Conservation (phyloP, 2,888 invertebrate genomes). For the Lithophane socia region DNA sequence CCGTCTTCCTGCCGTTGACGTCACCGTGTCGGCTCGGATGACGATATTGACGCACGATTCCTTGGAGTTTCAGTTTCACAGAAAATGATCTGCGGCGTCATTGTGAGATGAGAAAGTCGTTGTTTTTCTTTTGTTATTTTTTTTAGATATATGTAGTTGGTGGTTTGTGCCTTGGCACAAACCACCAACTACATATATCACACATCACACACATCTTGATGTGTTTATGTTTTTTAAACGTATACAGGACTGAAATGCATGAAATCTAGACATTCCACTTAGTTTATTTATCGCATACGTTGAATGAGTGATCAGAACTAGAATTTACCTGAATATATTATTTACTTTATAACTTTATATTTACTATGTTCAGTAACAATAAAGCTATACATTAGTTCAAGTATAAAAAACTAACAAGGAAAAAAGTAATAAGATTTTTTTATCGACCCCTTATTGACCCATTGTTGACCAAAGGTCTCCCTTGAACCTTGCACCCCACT, state of each 20-base stretch:
- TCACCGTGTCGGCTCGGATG: constrained; percentile 67
- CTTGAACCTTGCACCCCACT: constrained; percentile 27
- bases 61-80: constrained; percentile 55
- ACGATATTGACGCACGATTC: constrained; percentile 76
- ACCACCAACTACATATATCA: not conserved
- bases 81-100: constrained; percentile 60
- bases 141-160: not conserved
- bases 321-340: not conserved
- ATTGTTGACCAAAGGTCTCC: constrained; percentile 18
- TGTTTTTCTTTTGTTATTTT: constrained; percentile 26
- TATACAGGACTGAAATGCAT: not conserved
- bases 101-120: constrained; percentile 37
- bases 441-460: constrained; percentile 18
- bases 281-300: not conserved
- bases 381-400: not conserved
- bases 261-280: not conserved
- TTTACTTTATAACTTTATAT: not conserved
- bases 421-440: constrained; percentile 5
- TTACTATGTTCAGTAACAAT: not conserved
- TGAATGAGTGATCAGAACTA: not conserved
- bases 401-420: not conserved
- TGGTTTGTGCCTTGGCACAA: not conserved
- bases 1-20: constrained; percentile 57
- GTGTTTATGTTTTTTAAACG: not conserved
- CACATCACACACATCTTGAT: too few relatives aligned